These are phyloP conservation scores for Clitarchus hookeri DNA, from an alignment of 2,888 invertebrate genomes.

Conservation along the genomic window DNA sequence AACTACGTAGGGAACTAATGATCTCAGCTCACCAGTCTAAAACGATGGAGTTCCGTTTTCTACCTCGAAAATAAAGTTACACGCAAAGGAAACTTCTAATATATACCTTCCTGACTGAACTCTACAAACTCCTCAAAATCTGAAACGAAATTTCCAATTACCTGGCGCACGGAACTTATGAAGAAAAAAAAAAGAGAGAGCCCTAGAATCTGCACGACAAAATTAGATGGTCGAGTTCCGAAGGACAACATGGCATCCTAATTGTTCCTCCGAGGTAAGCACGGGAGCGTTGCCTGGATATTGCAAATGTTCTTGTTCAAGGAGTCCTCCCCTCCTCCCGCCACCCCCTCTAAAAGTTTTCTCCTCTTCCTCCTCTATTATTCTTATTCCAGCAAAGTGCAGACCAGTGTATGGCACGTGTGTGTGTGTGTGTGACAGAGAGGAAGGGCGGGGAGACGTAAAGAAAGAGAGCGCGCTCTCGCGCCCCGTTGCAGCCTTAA, in stretches of 20 bases:
- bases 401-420: neutral
- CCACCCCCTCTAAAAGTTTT: neutral
- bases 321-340: neutral
- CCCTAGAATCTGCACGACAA: neutral
- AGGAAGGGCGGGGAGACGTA: neutral
- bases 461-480: neutral
- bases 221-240: conserved; percentile 1
- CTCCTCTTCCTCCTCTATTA: conserved; percentile 9
- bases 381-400: conserved; percentile 3
- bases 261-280: conserved; percentile 8
- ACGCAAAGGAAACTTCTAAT: too few relatives aligned
- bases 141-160: neutral
- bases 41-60: too few relatives aligned
- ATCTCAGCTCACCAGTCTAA: too few relatives aligned
- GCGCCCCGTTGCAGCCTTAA: conserved; percentile 27
- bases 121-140: neutral
- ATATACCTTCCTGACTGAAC: too few relatives aligned
- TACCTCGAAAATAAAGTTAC: too few relatives aligned
- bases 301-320: neutral
- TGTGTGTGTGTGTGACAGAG: neutral
- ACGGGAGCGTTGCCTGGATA: neutral
- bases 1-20: too few relatives aligned
- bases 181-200: neutral
- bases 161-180: neutral
- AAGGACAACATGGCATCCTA: conserved; percentile 1